Evolutionary conservation across 2,113 vertebrate genomes (phyloP).

Genomic region (Nicator chloris): DNA sequence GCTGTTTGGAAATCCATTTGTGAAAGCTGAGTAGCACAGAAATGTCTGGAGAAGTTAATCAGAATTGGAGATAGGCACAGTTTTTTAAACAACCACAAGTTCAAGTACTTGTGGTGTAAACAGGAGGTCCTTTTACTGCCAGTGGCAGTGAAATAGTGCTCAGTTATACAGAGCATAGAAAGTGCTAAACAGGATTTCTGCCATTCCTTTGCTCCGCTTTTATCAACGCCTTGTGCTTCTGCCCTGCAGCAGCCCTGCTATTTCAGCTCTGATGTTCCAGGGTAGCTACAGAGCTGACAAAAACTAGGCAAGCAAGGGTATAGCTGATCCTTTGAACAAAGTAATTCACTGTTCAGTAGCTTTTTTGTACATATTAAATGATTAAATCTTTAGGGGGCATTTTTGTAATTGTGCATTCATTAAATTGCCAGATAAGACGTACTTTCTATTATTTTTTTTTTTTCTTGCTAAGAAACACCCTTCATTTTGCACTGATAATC

Average conservation of each 20-base stretch:
- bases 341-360: conserved; percentile 39
- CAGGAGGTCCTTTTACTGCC: not conserved
- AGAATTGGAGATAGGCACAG: not conserved
- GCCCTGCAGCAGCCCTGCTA: not conserved
- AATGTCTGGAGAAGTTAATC: not conserved
- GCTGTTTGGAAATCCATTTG: not conserved
- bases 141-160: not conserved
- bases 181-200: not conserved
- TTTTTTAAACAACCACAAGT: not conserved
- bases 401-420: conserved; percentile 64
- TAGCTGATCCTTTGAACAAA: conserved; percentile 27
- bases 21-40: not conserved
- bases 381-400: conserved; percentile 66
- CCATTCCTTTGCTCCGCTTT: not conserved
- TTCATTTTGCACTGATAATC: conserved; percentile 46
- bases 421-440: conserved; percentile 46
- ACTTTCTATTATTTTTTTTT: conserved; percentile 46
- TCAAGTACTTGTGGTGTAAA: not conserved
- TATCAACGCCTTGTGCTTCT: not conserved
- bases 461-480: not conserved
- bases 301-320: not conserved
- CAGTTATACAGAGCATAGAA: not conserved
- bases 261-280: not conserved
- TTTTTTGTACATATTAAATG: conserved; percentile 65
- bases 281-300: not conserved